Base-by-base conservation (phyloP, 2,888 invertebrate genomes). In the Idaea dimidiata region DNA sequence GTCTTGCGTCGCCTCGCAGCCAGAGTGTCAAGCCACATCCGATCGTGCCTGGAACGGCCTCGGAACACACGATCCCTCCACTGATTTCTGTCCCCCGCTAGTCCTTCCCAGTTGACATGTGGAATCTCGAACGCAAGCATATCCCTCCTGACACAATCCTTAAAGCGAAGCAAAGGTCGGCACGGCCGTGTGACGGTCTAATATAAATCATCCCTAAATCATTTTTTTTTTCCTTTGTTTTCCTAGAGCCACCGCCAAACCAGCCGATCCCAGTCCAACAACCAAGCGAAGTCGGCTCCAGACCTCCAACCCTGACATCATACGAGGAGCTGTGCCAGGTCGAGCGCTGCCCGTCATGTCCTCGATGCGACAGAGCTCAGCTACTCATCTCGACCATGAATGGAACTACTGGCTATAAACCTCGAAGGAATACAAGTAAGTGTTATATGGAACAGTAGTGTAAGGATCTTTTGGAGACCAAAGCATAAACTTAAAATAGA, bases 301-400 rank as follows among this genome's bases (percentile, higher is more conserved):
- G 83, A 0, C 90, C 93, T 0, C 93, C 93, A 0, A 79, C 79
- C 7, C 79, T 89, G 8, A 88, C 87, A 0, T 93, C 93, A 0
- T 89, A 91, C 69, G 93, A 93, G 66, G 91, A 93, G 73, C 66
- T 93, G 64, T 93, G 93, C 69, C 87, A 91, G 63, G 87, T 87
- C 6, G 88, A 89, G 66, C 83, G 83, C 2, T 93, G 93, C 62
- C 93, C 93, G 0, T 75, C 90, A 0, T 93, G 93, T 54, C 89
- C 92, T 0, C 75, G 91, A 0, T 93, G 93, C 56, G 92, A 92
- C 64, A 76, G 89, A 16, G 82, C 88, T 0, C 80, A 89, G 60
- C 80, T 93, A 0, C 84, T 89, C 59, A 91, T 93, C 58, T 80
- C 89, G 0, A 76, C 86, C 0, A 88, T 91, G 81, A 95, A 95